Base-by-base conservation (phyloP, 2,797 vertebrate species). In the Bryconaethiops microstoma region DNA sequence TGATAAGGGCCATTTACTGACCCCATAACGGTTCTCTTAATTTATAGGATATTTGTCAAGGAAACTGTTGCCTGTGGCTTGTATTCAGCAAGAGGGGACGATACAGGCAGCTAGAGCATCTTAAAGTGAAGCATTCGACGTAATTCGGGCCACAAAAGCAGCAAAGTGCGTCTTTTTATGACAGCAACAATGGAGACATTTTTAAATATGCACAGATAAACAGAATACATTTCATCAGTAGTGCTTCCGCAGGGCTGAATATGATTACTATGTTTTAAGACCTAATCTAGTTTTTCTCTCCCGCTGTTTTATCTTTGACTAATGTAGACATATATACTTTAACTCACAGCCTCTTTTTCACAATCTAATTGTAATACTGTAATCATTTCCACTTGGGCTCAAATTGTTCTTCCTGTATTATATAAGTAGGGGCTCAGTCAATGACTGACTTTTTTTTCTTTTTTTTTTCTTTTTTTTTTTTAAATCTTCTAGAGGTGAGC, bases 401-500 rank as follows among this genome's bases (percentile, higher is more conserved):
- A 45, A 48, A 2, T 48, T 12, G 7, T 23, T 39, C 57, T 62
- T 52, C 40, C 54, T 77, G 13, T 23, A 50, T 82, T 74, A 76
- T 25, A 23, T 48, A 82, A 81, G 52, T 52, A 16, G 29, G 29
- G 9, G 16, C 45, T 63, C 62, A 76, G 21, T 74, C 29, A 60
- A 8, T 63, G 42, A 35, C 4, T 2, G 35, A 35, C 35, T 35
- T 35, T 35, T 35, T 35, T 35, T 5, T 5, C 4, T 5, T 35
- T 35, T 35, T 5, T 5, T 35, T 35, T 35, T 35, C 72, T 21
- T 54, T 57, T 35, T 14, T 39, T 74, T 48, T 48, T 48, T 48
- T 48, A 2, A 48, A 48, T 1, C 87, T 55, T 82, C 14, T 88
- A 79, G 84, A 73, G 39, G 79, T 80, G n/a, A 84, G 75, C 83